phyloP scores from a whole-genome alignment of 2,888 invertebrate species.

The Melieria omissa region DNA sequence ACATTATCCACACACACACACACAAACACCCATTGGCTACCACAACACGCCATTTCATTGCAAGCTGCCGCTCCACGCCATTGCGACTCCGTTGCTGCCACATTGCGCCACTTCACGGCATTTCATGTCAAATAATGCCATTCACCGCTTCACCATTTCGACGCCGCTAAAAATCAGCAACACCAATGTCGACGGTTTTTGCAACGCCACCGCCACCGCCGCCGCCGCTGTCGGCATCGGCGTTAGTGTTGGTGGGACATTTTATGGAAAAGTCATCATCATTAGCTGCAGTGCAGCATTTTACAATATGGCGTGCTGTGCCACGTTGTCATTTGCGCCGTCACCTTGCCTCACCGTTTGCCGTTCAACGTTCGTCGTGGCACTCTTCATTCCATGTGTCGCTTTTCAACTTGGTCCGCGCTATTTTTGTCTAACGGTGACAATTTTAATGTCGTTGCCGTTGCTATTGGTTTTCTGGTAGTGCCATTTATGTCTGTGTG shows the following conservation, averaged over 20 bases:
- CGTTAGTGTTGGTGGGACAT: conserved; percentile 16
- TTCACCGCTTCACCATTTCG: conserved; percentile 20
- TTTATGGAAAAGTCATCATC: conserved; percentile 37
- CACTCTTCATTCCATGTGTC: too few relatives aligned
- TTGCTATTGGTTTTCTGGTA: not conserved
- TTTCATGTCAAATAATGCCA: conserved; percentile 32
- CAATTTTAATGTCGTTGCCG: not conserved
- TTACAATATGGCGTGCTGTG: conserved; percentile 12
- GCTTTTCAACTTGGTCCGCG: conserved; percentile 12
- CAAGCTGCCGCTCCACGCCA: conserved; percentile 3
- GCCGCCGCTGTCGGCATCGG: not conserved
- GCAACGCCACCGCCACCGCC: not conserved
- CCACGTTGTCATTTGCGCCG: conserved; percentile 13
- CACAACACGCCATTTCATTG: not conserved
- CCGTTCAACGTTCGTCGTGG: too few relatives aligned
- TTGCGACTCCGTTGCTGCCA: not conserved
- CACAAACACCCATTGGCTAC: not conserved
- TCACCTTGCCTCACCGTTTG: not conserved
- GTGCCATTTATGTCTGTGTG: not conserved
- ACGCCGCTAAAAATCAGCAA: not conserved
- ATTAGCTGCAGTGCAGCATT: conserved; percentile 30
- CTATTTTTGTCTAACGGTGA: conserved; percentile 5
- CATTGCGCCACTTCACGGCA: conserved; percentile 11
- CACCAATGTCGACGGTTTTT: not conserved
- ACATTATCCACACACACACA: not conserved